phyloP scores from a whole-genome alignment of 2,113 vertebrate genomes.

The Thryonomys swinderianus region DNA sequence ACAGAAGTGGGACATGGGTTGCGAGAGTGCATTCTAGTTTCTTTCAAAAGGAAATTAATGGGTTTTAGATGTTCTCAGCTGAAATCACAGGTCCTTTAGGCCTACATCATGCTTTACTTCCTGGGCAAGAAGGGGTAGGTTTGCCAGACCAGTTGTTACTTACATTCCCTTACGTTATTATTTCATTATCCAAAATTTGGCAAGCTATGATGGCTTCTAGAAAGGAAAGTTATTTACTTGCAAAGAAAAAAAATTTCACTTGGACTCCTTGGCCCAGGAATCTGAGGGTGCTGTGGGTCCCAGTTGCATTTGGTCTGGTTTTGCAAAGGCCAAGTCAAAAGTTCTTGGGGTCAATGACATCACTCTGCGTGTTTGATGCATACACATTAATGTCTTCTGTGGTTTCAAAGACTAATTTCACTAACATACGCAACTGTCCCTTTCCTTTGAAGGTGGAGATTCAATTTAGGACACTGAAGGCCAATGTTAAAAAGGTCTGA shows the following conservation, averaged over 20 bases:
- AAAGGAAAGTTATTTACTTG: constrained; percentile 56
- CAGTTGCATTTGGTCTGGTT: constrained; percentile 6
- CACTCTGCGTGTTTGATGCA: neutral
- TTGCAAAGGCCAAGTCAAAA: constrained; percentile 40
- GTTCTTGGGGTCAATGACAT: neutral
- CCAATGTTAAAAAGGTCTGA: neutral
- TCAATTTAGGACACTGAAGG: neutral
- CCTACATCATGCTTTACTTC: constrained; percentile 43
- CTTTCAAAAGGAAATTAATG: constrained; percentile 63
- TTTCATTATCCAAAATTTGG: constrained; percentile 65
- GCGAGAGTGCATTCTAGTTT: constrained; percentile 53
- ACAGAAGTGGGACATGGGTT: constrained; percentile 51
- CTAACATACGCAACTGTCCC: neutral
- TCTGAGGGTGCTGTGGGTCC: neutral
- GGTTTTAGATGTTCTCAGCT: constrained; percentile 28
- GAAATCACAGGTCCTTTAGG: constrained; percentile 34
- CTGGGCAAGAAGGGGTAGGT: neutral
- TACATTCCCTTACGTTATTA: constrained; percentile 24
- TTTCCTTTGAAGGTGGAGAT: constrained; percentile 34
- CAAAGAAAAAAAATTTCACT: constrained; percentile 1
- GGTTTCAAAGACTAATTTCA: constrained; percentile 3
- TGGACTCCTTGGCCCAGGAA: neutral
- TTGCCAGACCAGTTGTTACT: constrained; percentile 19
- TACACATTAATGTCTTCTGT: constrained; percentile 21
- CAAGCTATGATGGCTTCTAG: constrained; percentile 59